Percentiles rank a stretch among this genome's conserved stretches.
phyloP scores from a whole-genome alignment of 2,113 vertebrate genomes.

The Pelvicachromis taeniatus region DNA sequence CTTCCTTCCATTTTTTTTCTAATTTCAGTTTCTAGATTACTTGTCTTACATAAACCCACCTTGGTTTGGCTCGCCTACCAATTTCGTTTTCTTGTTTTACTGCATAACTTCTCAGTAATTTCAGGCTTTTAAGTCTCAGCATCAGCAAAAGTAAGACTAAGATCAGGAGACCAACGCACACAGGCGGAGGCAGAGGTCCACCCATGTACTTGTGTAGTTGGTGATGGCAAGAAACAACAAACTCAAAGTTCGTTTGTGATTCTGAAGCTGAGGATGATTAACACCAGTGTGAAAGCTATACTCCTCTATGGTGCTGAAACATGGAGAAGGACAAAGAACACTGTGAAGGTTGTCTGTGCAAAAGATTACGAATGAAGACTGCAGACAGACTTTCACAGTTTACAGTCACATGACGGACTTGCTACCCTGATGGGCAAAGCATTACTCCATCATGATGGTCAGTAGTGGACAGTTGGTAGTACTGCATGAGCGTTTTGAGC shows the following conservation, averaged over 20 bases:
- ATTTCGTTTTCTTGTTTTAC: no score
- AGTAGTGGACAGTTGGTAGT: not conserved
- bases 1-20: not conserved
- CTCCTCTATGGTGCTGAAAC: not conserved
- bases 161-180: not conserved
- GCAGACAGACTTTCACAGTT: not conserved
- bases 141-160: not conserved
- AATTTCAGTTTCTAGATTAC: not conserved
- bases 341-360: not conserved
- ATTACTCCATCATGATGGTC: not conserved
- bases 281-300: not conserved
- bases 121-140: not conserved
- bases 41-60: not conserved
- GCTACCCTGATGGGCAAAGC: not conserved
- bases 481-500: not conserved
- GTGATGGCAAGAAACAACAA: not conserved
- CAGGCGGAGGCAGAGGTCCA: not conserved
- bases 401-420: not conserved
- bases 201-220: not conserved
- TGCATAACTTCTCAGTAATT: not conserved
- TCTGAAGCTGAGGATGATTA: not conserved
- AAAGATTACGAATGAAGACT: not conserved
- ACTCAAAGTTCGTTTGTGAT: not conserved
- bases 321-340: no score
- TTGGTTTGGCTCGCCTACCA: not conserved